These are phyloP conservation scores for Heliconius cydno DNA, from an alignment of 2,888 invertebrate genomes.

Conservation along the genomic window DNA sequence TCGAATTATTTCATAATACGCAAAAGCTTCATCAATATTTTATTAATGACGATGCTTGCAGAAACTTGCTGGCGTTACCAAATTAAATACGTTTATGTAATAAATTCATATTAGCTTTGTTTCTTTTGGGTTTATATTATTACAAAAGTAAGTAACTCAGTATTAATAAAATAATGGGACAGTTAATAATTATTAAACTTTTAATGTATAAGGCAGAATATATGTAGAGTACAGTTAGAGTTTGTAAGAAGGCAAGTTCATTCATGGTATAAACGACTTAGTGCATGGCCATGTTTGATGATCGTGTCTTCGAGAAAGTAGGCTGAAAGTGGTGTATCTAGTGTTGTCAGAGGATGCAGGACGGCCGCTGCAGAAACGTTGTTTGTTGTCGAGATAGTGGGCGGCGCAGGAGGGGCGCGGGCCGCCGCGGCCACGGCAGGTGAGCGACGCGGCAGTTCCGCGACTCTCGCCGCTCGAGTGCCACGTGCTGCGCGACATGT, in stretches of 20 bases:
- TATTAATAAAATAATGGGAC: neutral
- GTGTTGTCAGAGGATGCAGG: slow-evolving; percentile 68
- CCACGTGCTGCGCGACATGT: slow-evolving; percentile 73
- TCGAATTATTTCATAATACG: no score
- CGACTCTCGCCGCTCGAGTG: slow-evolving; percentile 72
- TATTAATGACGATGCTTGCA: no score
- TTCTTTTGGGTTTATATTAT: neutral
- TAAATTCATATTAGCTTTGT: neutral
- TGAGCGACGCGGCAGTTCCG: slow-evolving; percentile 73
- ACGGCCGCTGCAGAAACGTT: slow-evolving; percentile 76
- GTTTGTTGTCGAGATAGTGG: slow-evolving; percentile 76
- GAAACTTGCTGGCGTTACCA: no score
- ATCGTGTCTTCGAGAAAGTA: slow-evolving; percentile 59
- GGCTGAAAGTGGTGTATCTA: slow-evolving; percentile 67
- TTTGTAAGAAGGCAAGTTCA: neutral
- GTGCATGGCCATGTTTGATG: slow-evolving; percentile 11
- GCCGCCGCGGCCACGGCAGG: slow-evolving; percentile 61
- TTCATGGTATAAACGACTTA: neutral
- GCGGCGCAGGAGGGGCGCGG: slow-evolving; percentile 63
- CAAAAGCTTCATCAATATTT: no score
- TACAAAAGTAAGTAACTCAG: neutral
- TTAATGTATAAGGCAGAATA: no score
- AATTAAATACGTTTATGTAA: neutral
- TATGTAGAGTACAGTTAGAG: neutral
- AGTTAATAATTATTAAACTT: neutral